Conservation (phyloP, 2,888 invertebrate species). For the Agrochola lota region DNA sequence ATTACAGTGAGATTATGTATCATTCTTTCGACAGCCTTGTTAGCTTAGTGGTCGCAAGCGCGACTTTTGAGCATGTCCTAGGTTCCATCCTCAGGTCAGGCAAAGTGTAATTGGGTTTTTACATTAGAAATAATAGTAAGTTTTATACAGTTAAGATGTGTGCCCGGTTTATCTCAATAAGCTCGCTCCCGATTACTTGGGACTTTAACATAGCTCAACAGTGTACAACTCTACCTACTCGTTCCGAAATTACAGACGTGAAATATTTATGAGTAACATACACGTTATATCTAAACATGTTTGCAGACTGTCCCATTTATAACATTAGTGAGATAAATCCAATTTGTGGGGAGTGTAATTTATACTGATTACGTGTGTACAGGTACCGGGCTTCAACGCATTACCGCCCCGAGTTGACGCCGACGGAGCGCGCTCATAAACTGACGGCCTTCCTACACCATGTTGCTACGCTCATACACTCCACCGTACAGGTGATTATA, state of each 20-base stretch:
- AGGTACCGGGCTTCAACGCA: constrained; percentile 98
- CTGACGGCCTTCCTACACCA: constrained; percentile 97
- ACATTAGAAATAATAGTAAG: not conserved
- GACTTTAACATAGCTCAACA: not conserved
- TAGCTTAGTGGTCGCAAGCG: not conserved
- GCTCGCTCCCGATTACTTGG: no score
- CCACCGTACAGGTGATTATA: constrained; percentile 93
- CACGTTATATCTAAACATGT: constrained; percentile 16
- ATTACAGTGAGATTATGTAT: not conserved
- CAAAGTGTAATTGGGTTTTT: not conserved
- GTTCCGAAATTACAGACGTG: not conserved
- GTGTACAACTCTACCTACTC: not conserved
- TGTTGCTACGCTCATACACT: constrained; percentile 96
- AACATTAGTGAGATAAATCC: constrained; percentile 45
- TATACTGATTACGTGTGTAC: constrained; percentile 48
- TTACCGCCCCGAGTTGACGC: constrained; percentile 97
- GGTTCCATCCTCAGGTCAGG: not conserved
- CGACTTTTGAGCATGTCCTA: not conserved
- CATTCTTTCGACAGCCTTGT: no score
- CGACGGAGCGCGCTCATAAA: constrained; percentile 97
- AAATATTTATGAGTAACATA: constrained; percentile 12
- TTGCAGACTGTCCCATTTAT: constrained; percentile 31
- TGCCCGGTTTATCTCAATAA: no score
- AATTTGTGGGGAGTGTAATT: constrained; percentile 47
- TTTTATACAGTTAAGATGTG: no score